Evolutionary conservation across 2,113 vertebrate genomes (phyloP), one percentile per base, ranked within the genome.

Genomic region (Noctilio leporinus): DNA sequence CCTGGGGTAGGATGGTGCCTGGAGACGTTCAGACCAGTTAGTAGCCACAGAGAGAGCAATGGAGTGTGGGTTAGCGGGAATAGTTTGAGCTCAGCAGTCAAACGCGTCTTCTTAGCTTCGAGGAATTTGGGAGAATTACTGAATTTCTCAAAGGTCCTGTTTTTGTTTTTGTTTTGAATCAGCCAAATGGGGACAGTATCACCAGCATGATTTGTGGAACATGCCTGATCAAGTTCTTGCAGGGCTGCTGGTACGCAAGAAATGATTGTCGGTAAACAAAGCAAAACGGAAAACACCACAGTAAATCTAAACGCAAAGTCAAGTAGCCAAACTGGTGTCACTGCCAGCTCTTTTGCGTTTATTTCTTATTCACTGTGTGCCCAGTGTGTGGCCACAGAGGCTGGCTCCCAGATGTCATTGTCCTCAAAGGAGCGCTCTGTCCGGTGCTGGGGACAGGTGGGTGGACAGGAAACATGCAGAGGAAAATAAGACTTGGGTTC

Each of bases 31-130:
- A n/a, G 4, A 43, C n/a, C 30, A 28, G 19, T 28, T 17, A n/a
- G 28, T 40, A 12, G 49, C 69, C 17, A 4, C n/a, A 10, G 45
- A 51, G 15, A 11, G 20, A 49, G 45, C 0, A 0, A 35, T 17
- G n/a, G 69, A 35, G 20, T 10, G 22, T 67, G 57, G 35, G 57
- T 40, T 0, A 26, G 26, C 16, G 30, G 49, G 7, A 47, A 81
- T 35, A 17, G 1, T 10, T 9, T 1, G 55, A 77, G 3, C 1
- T 11, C 12, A 43, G 11, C 3, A 1, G 24, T 24, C 4, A 40
- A 28, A 12, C 3, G 3, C 10, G 10, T 3, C n/a, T 89, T 40
- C 59, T 43, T 53, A 57, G 53, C 30, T 1, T 8, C 35, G 45
- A 40, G 12, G 4, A 19, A 40, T 24, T 16, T 43, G 59, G 49